Evolutionary conservation across 1,140 invertebrate species (phyloP).

Genomic region (Acromyrmex echinatior): DNA sequence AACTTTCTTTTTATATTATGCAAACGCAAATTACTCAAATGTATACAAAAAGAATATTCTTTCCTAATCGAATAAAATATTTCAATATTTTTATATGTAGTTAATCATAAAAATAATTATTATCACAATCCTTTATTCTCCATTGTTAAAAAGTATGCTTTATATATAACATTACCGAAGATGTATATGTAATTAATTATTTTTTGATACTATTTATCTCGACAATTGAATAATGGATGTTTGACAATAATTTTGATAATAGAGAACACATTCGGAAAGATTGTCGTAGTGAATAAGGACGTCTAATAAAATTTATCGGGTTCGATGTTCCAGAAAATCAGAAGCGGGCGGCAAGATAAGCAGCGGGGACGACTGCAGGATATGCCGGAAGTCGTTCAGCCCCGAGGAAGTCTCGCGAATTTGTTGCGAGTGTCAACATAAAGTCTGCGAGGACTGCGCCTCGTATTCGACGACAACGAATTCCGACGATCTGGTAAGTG

Average conservation of each 20-base stretch:
- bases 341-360: conserved; percentile 91
- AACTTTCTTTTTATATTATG: neutral
- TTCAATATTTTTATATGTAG: neutral
- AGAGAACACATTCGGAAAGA: neutral
- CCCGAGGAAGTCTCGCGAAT: conserved; percentile 94
- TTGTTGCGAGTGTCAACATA: conserved; percentile 95
- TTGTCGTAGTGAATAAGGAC: neutral
- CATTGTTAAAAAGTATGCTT: neutral
- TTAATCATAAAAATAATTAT: neutral
- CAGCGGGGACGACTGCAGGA: conserved; percentile 92
- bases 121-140: neutral
- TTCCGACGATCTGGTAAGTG: conserved; percentile 92
- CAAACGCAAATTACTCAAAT: neutral
- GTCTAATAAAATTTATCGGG: conserved; percentile 16
- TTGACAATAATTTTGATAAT: conserved; percentile 10
- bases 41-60: neutral
- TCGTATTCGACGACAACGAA: conserved; percentile 95
- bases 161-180: neutral
- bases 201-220: neutral
- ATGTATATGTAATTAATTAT: conserved; percentile 1
- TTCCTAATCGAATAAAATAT: neutral
- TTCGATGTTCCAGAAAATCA: conserved; percentile 84
- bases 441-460: conserved; percentile 96
- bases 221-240: neutral
- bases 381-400: conserved; percentile 95